phyloP scores from a whole-genome alignment of 2,113 vertebrate genomes.

The Stictonetta naevosa region DNA sequence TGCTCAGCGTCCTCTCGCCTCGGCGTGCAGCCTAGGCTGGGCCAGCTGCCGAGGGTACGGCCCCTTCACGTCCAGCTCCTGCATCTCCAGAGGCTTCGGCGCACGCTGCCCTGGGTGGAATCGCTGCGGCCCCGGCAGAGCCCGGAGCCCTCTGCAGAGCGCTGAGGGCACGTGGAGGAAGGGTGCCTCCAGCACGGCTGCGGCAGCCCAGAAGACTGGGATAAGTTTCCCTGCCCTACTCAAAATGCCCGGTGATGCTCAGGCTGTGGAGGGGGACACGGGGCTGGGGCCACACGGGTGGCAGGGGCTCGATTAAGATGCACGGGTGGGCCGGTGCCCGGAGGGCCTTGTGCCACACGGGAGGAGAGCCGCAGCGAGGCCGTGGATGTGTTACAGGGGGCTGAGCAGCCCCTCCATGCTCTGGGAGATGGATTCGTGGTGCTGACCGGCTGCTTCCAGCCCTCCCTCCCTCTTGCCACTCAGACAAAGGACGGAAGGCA shows the following conservation, averaged over 20 bases:
- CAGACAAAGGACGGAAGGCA: conserved; percentile 55
- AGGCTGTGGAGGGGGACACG: background rate
- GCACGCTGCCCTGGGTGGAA: background rate
- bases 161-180: background rate
- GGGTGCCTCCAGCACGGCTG: background rate
- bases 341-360: accelerated
- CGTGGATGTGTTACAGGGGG: background rate
- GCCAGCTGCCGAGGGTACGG: background rate
- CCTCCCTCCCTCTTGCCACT: conserved; percentile 19
- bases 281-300: accelerated
- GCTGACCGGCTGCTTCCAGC: background rate
- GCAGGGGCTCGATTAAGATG: background rate
- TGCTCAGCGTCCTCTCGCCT: background rate
- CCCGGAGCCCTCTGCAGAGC: background rate
- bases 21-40: background rate
- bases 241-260: background rate
- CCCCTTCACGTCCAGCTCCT: background rate
- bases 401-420: conserved; percentile 18
- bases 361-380: background rate
- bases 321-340: accelerated
- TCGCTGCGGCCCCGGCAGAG: background rate
- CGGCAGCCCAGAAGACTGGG: background rate
- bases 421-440: conserved; percentile 10
- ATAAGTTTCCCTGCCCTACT: background rate
- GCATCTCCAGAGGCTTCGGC: background rate